These are phyloP conservation scores for Lepisosteus oculatus DNA, from an alignment of 2,113 vertebrate genomes.

Conservation along the genomic window DNA sequence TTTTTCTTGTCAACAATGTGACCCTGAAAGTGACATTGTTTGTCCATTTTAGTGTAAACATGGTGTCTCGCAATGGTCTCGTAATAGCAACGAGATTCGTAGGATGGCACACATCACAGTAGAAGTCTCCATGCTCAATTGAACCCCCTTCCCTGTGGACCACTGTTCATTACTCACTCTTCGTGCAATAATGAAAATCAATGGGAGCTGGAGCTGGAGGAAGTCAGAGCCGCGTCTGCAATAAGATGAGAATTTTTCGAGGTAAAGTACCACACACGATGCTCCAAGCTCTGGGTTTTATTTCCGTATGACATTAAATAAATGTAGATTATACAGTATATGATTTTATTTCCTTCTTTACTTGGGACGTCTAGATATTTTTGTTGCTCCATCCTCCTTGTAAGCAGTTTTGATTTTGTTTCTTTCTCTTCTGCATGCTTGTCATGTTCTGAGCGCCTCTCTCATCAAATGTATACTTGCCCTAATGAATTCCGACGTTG, in stretches of 20 bases:
- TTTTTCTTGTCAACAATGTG: too few relatives aligned
- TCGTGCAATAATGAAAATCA: conserved; percentile 21
- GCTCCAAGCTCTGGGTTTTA: background rate
- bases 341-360: too few relatives aligned
- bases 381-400: too few relatives aligned
- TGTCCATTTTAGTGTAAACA: background rate
- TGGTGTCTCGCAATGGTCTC: background rate
- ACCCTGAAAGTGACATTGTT: background rate
- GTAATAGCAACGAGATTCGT: background rate
- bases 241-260: conserved; percentile 13
- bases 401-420: too few relatives aligned
- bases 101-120: background rate
- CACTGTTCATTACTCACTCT: conserved; percentile 16
- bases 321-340: background rate
- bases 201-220: background rate
- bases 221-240: conserved; percentile 6
- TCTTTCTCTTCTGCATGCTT: too few relatives aligned
- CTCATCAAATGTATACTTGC: too few relatives aligned
- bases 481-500: too few relatives aligned
- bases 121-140: conserved; percentile 1
- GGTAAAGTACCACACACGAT: conserved; percentile 8
- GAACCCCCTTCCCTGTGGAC: conserved; percentile 17
- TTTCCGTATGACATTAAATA: background rate
- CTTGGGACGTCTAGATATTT: background rate
- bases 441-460: too few relatives aligned